Evolutionary conservation across 2,888 invertebrate genomes (phyloP), one percentile per base, ranked within the genome.

Genomic region (Idaea dimidiata): DNA sequence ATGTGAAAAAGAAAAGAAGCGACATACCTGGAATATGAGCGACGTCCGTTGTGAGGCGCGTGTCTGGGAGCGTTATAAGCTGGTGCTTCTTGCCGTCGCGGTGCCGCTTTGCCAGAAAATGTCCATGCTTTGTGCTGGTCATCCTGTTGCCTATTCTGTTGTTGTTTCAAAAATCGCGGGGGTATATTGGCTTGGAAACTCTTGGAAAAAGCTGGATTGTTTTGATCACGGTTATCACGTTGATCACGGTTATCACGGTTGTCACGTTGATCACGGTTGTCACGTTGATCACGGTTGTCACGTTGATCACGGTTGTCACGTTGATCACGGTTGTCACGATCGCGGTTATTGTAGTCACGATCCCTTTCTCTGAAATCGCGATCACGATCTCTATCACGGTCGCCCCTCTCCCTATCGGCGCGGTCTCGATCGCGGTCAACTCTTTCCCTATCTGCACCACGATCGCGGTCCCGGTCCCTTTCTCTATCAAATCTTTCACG

Each of bases 111-210:
- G 1, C 83, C 84, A 1, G 87, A 66, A 72, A 89, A 91, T 17
- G 91, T 86, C 91, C 91, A 91, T 43, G 85, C 87, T 76, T 89
- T 91, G 63, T 90, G 82, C 63, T 83, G 88, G 57, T 89, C 91
- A 16, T 88, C 93, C 73, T 91, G 88, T 63, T 88, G 88, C 59
- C 92, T 79, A 69, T 89, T 94, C 69, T 94, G 94, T 75, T 96
- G 96, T 76, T 97, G 96, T 76, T 96, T 96, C 76, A 96, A 94
- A 86, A 97, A 97, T 64, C 98, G 94, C 16, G 98, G 98, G 61
- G 98, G 97, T 78, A 98, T 93, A 87, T 97, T 96, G 60, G 94
- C 95, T 84, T 97, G 96, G 87, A 96, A 97, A 70, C 95, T 95
- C 75, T 95, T 94, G 7, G 96, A 95, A 81, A 95, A 96, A 32